A percentile compares a stretch with the other conserved stretches of the same genome.
Conservation (phyloP, 2,888 invertebrate genomes). For the Caradrina clavipalpis region DNA sequence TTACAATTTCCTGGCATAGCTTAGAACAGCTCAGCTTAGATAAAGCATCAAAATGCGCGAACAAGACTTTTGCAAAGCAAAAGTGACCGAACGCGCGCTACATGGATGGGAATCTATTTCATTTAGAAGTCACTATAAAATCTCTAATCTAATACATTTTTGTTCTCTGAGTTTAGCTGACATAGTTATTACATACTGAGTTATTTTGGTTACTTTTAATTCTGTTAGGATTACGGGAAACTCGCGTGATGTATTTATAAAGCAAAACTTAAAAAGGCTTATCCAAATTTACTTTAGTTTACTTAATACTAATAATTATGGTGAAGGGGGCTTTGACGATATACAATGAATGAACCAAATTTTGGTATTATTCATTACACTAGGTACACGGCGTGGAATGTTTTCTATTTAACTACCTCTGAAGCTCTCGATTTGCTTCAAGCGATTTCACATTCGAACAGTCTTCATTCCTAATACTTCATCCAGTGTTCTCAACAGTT, state of each 20-base stretch:
- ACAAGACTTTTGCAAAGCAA: too few species aligned
- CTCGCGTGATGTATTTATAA: conserved; percentile 3
- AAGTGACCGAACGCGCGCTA: too few species aligned
- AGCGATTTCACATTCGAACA: conserved; percentile 35
- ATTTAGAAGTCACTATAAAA: neutral
- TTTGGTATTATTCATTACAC: conserved; percentile 13
- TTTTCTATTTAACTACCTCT: conserved; percentile 27
- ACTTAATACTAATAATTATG: conserved; percentile 38
- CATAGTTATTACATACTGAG: conserved; percentile 3
- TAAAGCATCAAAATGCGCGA: too few species aligned
- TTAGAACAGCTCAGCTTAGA: too few species aligned
- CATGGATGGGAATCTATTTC: neutral
- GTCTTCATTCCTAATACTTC: conserved; percentile 55
- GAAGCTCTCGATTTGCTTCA: conserved; percentile 10
- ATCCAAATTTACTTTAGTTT: conserved; percentile 5
- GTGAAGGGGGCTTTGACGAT: conserved; percentile 16
- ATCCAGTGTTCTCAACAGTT: conserved; percentile 76
- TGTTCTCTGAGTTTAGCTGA: neutral
- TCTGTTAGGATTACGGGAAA: conserved; percentile 1
- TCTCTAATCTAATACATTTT: neutral
- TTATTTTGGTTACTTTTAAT: conserved; percentile 22
- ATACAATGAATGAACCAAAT: too few species aligned
- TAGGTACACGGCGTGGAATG: conserved; percentile 54
- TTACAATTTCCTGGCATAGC: conserved; percentile 13
- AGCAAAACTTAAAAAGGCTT: conserved; percentile 12